A percentile compares a stretch with the other conserved stretches of the same genome.
phyloP scores from a whole-genome alignment of 2,888 invertebrate species.

The Heliothis peltigera region DNA sequence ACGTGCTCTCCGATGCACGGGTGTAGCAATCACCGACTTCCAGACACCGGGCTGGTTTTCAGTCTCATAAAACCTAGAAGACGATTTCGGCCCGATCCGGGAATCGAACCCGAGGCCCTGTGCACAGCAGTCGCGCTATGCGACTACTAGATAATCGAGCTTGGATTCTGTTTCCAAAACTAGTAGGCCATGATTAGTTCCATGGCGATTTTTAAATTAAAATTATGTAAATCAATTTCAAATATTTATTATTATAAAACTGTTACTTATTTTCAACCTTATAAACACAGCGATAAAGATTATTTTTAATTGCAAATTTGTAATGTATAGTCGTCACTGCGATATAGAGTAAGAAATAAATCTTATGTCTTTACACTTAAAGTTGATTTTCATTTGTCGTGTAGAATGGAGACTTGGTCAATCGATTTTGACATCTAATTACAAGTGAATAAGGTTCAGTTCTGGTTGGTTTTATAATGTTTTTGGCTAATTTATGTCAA shows the following conservation, averaged over 20 bases:
- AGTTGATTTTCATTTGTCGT: constrained; percentile 9
- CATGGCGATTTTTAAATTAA: too few species aligned
- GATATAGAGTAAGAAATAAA: background rate
- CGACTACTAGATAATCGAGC: too few species aligned
- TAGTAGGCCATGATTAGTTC: too few species aligned
- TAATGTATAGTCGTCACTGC: background rate
- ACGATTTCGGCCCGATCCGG: too few species aligned
- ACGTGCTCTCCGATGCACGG: too few species aligned
- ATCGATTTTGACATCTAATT: constrained; percentile 16
- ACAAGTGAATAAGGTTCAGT: background rate
- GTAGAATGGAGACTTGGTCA: background rate
- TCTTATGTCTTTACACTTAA: background rate
- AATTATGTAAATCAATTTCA: background rate
- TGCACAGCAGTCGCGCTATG: too few species aligned
- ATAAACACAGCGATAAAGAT: background rate
- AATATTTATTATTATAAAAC: constrained; percentile 15
- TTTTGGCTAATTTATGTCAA: constrained; percentile 25
- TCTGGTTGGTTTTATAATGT: background rate
- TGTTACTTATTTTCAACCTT: background rate
- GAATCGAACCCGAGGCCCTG: too few species aligned
- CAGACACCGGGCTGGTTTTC: too few species aligned
- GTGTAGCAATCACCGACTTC: too few species aligned
- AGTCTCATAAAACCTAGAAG: too few species aligned
- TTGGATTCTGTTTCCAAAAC: too few species aligned
- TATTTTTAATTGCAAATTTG: background rate